Base-by-base conservation (phyloP, 2,888 invertebrate genomes). In the Aquatica leii region DNA sequence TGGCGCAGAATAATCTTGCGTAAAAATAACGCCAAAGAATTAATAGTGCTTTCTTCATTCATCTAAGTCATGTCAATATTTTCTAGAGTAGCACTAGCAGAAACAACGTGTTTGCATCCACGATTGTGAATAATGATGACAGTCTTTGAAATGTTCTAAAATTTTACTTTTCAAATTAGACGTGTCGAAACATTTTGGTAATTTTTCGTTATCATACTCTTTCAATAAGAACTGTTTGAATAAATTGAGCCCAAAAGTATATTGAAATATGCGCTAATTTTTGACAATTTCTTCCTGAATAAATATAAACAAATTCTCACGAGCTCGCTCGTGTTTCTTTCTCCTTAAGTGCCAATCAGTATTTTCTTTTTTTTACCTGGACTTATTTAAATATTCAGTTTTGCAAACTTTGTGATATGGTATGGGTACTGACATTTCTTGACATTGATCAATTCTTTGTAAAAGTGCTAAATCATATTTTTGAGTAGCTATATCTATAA, bases 181-280 rank as follows among this genome's bases (percentile, higher is more conserved):
- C 12, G 65, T 67, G 53, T 65, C 59, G 59, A 67, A 66, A 67
- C 65, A 67, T 51, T 66, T 62, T 31, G 62, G 62, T 65, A 67
- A 65, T 59, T 67, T 52, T 24, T 65, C 35, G 49, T 48, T 50
- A 67, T 65, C 54, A 59, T 65, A 67, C 46, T 67, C 62, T 65
- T 65, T 65, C 59, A 65, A 55, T 65, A 65, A 54, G 51, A 67
- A 65, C 48, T 65, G 65, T 57, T 65, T 56, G 52, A 65, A 65
- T 67, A 67, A 67, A 53, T 67, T 61, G 52, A 40, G 43, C 48
- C 65, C 52, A 53, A 67, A 63, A 40, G 59, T 35, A 62, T 59
- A 65, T 66, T 62, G 65, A 59, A 59, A 64, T 58, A 68, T 68
- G 60, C 54, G 66, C 66, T 63, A 66, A 56, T 68, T 68, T 64